Evolutionary conservation across 2,888 invertebrate species (phyloP), one percentile per base, ranked within the genome.

Genomic region (Zeuzera pyrina): DNA sequence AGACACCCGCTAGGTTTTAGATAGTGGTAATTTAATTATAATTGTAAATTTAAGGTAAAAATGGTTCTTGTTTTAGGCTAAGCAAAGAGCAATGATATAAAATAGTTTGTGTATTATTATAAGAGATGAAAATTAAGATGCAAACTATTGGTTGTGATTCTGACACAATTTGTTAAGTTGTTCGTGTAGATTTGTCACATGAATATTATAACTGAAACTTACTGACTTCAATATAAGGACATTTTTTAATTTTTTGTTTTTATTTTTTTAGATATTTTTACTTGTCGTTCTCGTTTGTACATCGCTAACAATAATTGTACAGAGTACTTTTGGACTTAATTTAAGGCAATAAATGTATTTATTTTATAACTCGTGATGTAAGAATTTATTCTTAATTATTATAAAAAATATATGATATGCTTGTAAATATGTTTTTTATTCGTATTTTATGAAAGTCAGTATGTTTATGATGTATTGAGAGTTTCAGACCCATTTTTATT

Each of bases 331-430:
- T 77, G 78, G 76, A 83, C 81, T 79, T 83, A 81, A 79, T 77
- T 83, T 81, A 81, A 79, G 83, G 81, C 79, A 78, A 81, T 83
- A 83, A 83, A 83, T 81, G 83, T 83, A 83, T 83, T 83, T 83
- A 83, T 83, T 83, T 81, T 83, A 81, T 81, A 83, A 81, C 79
- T 83, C 70, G 81, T 79, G 81, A 83, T 79, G 79, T 83, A 83
- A 83, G 83, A 79, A 79, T 81, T 83, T 79, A 81, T 81, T 79
- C 81, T 77, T 83, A 83, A 81, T 79, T 81, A 83, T 83, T 79
- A 81, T 78, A 70, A 78, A 83, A 81, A 78, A 76, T 74, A 83
- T 83, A 81, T 79, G 72, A 79, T 81, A 83, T 81, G 83, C 83
- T 83, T 83, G 81, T 83, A 81, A 34, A 2, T 56, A 57, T 76